Base-by-base conservation (phyloP, 1,140 invertebrate species). In the Colletes latitarsis region DNA sequence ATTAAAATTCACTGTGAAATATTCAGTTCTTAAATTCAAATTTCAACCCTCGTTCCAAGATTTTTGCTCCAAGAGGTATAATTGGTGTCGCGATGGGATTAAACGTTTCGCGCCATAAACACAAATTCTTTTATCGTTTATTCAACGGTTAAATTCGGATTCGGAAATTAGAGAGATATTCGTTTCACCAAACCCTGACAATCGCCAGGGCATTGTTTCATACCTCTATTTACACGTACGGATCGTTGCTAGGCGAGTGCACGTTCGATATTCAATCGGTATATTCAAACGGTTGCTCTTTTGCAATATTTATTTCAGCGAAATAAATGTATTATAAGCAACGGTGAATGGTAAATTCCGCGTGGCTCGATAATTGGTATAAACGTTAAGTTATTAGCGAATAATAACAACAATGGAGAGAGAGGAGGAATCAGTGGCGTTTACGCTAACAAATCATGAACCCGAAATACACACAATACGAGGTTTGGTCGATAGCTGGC, bases 331-430 rank as follows among this genome's bases (percentile, higher is more conserved):
- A n/a, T 63, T 53, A 64, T 21, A 30, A 17, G 49, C 17, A 15
- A 9, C 57, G 46, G 57, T 70, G 57, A 78, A 78, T 78, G 76
- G 71, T 63, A 71, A 53, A 63, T 49, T 19, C 43, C 10, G 8
- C 57, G 21, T 17, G 21, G 21, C 15, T 19, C 76, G 66, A 19
- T 71, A 78, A 72, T 78, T 72, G 68, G 72, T 78, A 78, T 78
- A 78, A 78, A 78, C 41, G 57, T 63, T 63, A 72, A 78, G 58
- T 72, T 78, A 78, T 64, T 78, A 73, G 19, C 69, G 10, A 73
- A 64, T 64, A 64, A 73, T 78, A 64, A 73, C 43, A 78, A 53
- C 60, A 46, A 64, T 55, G 69, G 39, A 30, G 55, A 78, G 55
- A 55, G 49, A 55, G 49, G 15, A 55, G 43, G 39, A 63, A 72